Evolutionary conservation across 2,888 invertebrate species (phyloP), one percentile per base, ranked within the genome.

Genomic region (Diplazon laetatorius): DNA sequence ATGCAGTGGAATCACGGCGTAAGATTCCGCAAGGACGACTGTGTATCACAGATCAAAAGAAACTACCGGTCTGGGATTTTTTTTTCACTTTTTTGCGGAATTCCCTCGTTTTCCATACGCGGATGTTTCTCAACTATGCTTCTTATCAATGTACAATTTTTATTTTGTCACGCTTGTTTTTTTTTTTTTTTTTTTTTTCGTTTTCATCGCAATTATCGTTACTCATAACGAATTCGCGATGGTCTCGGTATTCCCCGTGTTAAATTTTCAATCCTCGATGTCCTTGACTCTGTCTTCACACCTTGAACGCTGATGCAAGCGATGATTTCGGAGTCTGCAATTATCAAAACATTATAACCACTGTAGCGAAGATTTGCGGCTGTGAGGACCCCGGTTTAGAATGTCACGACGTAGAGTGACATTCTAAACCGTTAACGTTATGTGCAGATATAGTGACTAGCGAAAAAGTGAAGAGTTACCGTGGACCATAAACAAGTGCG

Each of bases 171-270:
- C n/a, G 8, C 48, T 48, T 35, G 35, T 25, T 30, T 6, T 30
- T 6, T 30, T 30, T 30, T 5, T 30, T 5, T 30, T 5, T 30
- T 30, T 30, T 30, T 30, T 30, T 30, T 30, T 30, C 30, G 4
- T 6, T 6, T 6, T 20, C 22, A 25, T 52, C 48, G 37, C 48
- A 35, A 48, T 48, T 35, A 48, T 9, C 48, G 6, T 59, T 42
- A n/a, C 18, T 48, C 35, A 48, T 48, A 63, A 63, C 35, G 63
- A 63, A 30, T 30, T 18, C 16, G 25, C 30, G 30, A 63, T 48
- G 25, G 25, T 35, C n/a, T 18, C 12, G 35, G 4, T 22, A 48
- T 18, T 35, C 30, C 12, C 12, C 39, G 39, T n/a, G n/a, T n/a
- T 35, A 63, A 16, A 16, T 48, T 30, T 25, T 46, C 18, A 10